phyloP scores from a whole-genome alignment of 2,113 vertebrate species.

The Rhombomys opimus region DNA sequence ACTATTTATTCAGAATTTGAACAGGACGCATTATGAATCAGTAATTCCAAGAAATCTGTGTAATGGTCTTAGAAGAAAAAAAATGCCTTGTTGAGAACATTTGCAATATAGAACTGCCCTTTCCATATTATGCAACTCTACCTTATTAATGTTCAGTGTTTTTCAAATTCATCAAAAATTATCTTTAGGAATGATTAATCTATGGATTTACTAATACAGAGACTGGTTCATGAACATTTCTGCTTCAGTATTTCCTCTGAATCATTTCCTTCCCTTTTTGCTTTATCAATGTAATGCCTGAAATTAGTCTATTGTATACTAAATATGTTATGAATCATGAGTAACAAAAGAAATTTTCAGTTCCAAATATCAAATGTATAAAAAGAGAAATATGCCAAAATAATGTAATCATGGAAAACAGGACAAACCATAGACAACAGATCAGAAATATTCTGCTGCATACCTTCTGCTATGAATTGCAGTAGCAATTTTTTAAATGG shows the following conservation, averaged over 20 bases:
- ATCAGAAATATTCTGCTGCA: neutral
- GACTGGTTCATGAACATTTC: neutral
- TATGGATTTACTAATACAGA: neutral
- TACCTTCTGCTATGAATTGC: neutral
- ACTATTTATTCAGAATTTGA: conserved; percentile 43
- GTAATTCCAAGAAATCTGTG: conserved; percentile 47
- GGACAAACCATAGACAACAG: neutral
- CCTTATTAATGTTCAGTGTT: neutral
- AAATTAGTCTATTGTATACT: neutral
- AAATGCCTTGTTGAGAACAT: neutral
- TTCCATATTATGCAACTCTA: neutral
- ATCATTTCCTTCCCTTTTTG: neutral
- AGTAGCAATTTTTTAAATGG: neutral
- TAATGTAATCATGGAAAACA: neutral
- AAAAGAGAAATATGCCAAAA: neutral
- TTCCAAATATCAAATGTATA: neutral
- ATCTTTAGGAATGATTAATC: neutral
- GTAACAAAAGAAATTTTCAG: neutral
- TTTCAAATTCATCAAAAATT: conserved; percentile 3
- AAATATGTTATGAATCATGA: neutral
- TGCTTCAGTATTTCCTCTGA: neutral
- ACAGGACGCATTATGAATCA: conserved; percentile 11
- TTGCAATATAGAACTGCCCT: neutral
- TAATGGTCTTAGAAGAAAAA: conserved; percentile 18
- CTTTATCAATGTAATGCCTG: neutral